phyloP scores from a whole-genome alignment of 2,797 vertebrate species.

The Sarcophilus harrisii region DNA sequence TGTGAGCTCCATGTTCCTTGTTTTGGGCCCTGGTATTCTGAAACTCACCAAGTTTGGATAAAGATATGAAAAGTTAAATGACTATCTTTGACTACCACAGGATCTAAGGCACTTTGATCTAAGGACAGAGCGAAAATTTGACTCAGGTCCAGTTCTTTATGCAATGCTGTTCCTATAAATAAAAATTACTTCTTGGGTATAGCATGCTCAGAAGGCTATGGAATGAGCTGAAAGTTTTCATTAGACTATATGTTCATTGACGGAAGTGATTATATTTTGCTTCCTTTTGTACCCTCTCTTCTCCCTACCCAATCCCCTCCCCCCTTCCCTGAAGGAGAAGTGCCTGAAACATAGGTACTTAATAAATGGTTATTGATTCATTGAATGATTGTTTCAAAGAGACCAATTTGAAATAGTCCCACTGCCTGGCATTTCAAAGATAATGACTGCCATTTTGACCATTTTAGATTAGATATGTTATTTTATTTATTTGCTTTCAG shows the following conservation, averaged over 20 bases:
- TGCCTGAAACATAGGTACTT: background rate
- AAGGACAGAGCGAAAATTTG: too few species aligned
- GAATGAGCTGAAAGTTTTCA: constrained; percentile 25
- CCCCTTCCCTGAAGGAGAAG: background rate
- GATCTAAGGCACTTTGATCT: too few species aligned
- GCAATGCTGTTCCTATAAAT: background rate
- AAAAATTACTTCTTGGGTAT: constrained; percentile 14
- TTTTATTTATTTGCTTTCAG: background rate
- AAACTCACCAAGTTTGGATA: too few species aligned
- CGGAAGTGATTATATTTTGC: background rate
- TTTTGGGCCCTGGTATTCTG: background rate
- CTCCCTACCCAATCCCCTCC: too few species aligned
- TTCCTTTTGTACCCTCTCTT: background rate
- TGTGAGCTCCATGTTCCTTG: background rate
- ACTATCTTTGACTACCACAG: too few species aligned
- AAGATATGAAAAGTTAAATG: too few species aligned
- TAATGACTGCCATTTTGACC: background rate
- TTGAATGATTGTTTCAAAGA: background rate
- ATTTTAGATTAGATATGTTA: background rate
- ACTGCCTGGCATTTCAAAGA: background rate
- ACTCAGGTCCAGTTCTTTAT: background rate
- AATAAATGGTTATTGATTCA: background rate
- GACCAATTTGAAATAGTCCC: background rate
- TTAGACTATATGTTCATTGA: background rate
- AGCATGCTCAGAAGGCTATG: constrained; percentile 7